These are phyloP conservation scores for Arvicanthis niloticus DNA, from an alignment of 2,113 vertebrate species.

Conservation along the genomic window DNA sequence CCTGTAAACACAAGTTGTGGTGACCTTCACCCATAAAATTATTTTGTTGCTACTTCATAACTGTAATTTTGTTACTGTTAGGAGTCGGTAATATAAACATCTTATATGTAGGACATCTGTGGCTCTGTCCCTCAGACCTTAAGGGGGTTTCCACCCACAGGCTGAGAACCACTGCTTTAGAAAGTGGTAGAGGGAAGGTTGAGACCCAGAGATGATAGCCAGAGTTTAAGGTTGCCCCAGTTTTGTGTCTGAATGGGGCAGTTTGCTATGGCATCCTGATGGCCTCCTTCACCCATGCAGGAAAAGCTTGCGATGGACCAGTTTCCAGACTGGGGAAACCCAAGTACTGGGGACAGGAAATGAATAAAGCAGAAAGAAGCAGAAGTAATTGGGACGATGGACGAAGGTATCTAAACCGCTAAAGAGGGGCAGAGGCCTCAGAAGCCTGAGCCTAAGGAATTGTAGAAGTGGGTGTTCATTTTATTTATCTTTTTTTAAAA, in stretches of 20 bases:
- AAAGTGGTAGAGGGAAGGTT: neutral
- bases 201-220: too few relatives aligned
- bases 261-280: neutral
- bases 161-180: neutral
- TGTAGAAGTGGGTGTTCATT: fast-evolving
- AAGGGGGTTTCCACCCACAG: neutral
- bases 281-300: neutral
- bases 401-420: neutral
- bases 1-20: neutral
- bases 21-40: neutral
- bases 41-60: neutral
- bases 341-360: too few relatives aligned
- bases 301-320: neutral
- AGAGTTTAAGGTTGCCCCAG: too few relatives aligned
- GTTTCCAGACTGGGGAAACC: neutral
- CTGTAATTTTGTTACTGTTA: neutral
- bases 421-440: too few relatives aligned
- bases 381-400: constrained; percentile 14
- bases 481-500: too few relatives aligned
- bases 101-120: neutral
- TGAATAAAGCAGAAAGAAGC: neutral
- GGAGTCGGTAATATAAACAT: neutral
- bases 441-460: neutral
- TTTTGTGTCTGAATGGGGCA: neutral
- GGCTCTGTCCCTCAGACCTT: neutral